phyloP scores from a whole-genome alignment of 2,888 invertebrate species.

The Margaritifera margaritifera region DNA sequence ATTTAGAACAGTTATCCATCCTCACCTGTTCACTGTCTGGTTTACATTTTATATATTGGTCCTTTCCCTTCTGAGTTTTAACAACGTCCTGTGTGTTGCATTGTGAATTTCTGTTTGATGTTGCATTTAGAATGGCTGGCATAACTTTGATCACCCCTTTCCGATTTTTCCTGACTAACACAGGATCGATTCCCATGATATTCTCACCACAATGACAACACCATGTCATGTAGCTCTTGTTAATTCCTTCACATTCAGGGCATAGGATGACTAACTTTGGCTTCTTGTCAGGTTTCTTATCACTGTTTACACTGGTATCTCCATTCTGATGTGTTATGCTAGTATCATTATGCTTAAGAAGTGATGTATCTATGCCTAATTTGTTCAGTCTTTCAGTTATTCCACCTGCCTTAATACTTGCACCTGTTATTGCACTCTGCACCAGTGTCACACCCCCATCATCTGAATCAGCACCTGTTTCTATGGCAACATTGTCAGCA shows the following conservation, averaged over 20 bases:
- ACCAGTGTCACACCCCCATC: slow-evolving; percentile 36
- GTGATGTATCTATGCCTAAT: slow-evolving; percentile 54
- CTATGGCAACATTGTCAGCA: slow-evolving; percentile 1
- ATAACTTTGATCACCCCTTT: slow-evolving; percentile 30
- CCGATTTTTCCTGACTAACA: slow-evolving; percentile 44
- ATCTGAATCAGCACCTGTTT: slow-evolving; percentile 9
- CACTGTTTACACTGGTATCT: background rate
- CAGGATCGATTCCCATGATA: slow-evolving; percentile 60
- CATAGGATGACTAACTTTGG: slow-evolving; percentile 51
- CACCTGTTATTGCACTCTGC: slow-evolving; percentile 40
- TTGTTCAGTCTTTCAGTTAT: slow-evolving; percentile 57
- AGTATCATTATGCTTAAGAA: slow-evolving; percentile 23
- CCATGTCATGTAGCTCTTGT: slow-evolving; percentile 65
- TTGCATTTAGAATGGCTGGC: slow-evolving; percentile 8
- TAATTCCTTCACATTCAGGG: slow-evolving; percentile 59
- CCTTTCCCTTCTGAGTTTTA: too few species aligned
- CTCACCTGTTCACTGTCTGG: too few species aligned
- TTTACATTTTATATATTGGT: too few species aligned
- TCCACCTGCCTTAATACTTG: slow-evolving; percentile 55
- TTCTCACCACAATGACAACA: slow-evolving; percentile 64
- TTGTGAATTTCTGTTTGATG: too few species aligned
- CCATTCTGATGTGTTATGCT: slow-evolving; percentile 3
- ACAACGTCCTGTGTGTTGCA: too few species aligned
- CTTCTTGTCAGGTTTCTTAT: slow-evolving; percentile 20
- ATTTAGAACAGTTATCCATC: too few species aligned